phyloP scores from a whole-genome alignment of 2,888 invertebrate genomes.

The Marasmarcha lunaedactyla region DNA sequence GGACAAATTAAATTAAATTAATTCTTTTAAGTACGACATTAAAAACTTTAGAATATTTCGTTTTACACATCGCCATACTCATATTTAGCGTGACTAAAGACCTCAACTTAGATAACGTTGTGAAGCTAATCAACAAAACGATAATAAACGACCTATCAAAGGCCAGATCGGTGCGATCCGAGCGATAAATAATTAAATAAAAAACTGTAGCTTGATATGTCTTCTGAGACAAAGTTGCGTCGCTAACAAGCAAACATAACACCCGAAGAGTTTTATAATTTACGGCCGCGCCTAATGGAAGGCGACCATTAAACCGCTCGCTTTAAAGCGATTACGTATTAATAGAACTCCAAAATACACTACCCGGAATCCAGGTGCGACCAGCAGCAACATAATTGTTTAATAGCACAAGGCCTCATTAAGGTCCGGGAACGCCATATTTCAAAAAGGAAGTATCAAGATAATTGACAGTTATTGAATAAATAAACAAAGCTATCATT shows the following conservation, averaged over 20 bases:
- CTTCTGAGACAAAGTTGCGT: constrained; percentile 21
- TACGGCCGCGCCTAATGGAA: constrained; percentile 60
- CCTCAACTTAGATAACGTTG: too few relatives aligned
- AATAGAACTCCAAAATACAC: constrained; percentile 42
- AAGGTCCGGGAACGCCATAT: constrained; percentile 23
- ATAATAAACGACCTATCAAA: too few relatives aligned
- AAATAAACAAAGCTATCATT: constrained; percentile 1
- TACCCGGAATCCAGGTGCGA: constrained; percentile 44
- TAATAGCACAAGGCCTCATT: constrained; percentile 44
- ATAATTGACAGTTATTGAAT: constrained; percentile 8
- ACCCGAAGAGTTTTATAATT: constrained; percentile 55
- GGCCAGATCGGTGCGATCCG: too few relatives aligned
- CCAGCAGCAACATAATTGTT: constrained; percentile 35
- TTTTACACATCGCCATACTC: too few relatives aligned
- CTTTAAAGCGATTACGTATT: constrained; percentile 56
- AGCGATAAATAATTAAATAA: too few relatives aligned
- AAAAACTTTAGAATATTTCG: too few relatives aligned
- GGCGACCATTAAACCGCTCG: constrained; percentile 53
- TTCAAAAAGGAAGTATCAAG: constrained; percentile 20
- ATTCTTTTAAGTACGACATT: too few relatives aligned
- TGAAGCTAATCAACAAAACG: too few relatives aligned
- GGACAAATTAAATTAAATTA: too few relatives aligned
- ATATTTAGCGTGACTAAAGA: too few relatives aligned
- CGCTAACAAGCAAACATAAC: constrained; percentile 38
- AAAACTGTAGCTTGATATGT: constrained; percentile 6